Evolutionary conservation across 1,140 invertebrate species (phyloP).

Genomic region (Drosophila repleta): DNA sequence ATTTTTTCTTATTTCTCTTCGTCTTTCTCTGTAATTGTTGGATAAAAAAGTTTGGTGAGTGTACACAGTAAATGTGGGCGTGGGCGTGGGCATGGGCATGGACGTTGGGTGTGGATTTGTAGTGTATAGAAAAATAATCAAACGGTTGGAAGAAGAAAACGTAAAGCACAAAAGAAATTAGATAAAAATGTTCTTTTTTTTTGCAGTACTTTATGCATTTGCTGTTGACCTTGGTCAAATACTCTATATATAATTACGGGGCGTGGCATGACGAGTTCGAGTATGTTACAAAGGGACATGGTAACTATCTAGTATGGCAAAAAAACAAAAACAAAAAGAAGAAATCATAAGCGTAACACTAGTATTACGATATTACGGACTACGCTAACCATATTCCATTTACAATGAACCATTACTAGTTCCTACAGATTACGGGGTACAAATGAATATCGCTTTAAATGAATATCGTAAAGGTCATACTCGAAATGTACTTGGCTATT

Average conservation of each 20-base stretch:
- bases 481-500: constrained; percentile 5
- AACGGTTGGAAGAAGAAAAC: constrained; percentile 21
- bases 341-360: constrained; percentile 51
- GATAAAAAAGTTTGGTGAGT: constrained; percentile 54
- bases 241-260: not conserved
- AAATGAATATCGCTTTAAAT: constrained; percentile 46
- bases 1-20: constrained; percentile 63
- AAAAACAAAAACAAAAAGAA: constrained; percentile 15
- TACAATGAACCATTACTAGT: constrained; percentile 44
- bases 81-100: constrained; percentile 10
- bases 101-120: constrained; percentile 17
- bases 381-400: constrained; percentile 46
- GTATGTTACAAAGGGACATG: constrained; percentile 46
- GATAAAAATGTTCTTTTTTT: constrained; percentile 14
- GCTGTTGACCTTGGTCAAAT: constrained; percentile 33
- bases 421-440: constrained; percentile 59
- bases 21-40: constrained; percentile 78
- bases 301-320: not conserved
- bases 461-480: constrained; percentile 21
- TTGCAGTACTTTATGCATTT: constrained; percentile 79
- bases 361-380: constrained; percentile 39
- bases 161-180: constrained; percentile 10
- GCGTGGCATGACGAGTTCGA: constrained; percentile 32
- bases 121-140: constrained; percentile 18
- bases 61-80: constrained; percentile 39